Evolutionary conservation across 1,140 invertebrate species (phyloP).

Genomic region (Gryon sp.): DNA sequence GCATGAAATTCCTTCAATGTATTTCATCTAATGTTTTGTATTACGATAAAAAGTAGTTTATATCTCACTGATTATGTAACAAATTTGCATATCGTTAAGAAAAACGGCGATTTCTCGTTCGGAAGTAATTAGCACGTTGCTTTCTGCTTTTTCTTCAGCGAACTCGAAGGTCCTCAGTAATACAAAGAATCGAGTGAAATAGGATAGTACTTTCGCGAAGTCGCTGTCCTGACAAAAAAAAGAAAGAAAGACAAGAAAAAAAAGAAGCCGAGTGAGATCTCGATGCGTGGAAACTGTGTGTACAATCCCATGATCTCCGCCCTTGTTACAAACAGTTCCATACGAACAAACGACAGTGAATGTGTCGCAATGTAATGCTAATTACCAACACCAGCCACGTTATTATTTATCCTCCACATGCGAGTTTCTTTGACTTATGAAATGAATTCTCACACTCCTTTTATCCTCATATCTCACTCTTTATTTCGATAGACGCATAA

Average conservation of each 20-base stretch:
- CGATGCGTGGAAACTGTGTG: conserved; percentile 69
- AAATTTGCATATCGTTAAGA: conserved; percentile 26
- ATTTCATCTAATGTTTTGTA: background rate
- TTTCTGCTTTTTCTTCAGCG: conserved; percentile 31
- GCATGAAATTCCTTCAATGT: background rate
- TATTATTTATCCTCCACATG: conserved; percentile 70
- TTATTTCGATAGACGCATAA: conserved; percentile 68
- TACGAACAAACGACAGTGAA: conserved; percentile 48
- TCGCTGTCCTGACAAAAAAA: conserved; percentile 53
- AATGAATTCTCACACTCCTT: conserved; percentile 77
- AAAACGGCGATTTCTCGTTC: conserved; percentile 43
- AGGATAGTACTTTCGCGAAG: conserved; percentile 60
- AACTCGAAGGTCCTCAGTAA: conserved; percentile 3
- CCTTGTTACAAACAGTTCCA: conserved; percentile 53
- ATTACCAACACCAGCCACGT: conserved; percentile 71
- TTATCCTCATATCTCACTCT: conserved; percentile 71
- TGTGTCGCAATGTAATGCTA: conserved; percentile 73
- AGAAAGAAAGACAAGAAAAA: too few species aligned
- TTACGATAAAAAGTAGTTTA: conserved; percentile 10
- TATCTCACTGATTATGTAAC: conserved; percentile 31
- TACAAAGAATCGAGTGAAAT: conserved; percentile 58
- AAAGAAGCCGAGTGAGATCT: conserved; percentile 66
- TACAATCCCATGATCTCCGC: conserved; percentile 72
- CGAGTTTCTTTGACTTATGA: conserved; percentile 71
- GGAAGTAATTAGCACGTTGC: conserved; percentile 58